Base-by-base conservation (phyloP, 1,140 invertebrate species). In the Nautilus pompilius region DNA sequence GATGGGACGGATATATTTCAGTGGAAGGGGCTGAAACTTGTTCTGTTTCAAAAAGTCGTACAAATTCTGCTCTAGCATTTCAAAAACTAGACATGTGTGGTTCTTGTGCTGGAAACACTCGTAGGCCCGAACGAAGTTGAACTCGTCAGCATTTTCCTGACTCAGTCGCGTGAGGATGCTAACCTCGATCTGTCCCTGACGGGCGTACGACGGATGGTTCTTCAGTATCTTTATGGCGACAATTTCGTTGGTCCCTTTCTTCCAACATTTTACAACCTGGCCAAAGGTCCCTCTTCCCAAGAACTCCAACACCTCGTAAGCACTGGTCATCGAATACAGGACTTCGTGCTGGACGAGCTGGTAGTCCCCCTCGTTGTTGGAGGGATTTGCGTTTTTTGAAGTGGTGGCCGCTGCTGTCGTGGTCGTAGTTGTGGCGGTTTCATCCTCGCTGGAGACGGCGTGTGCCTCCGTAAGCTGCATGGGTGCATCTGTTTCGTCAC, bases 1-100 rank as follows among this genome's bases (percentile, higher is more conserved):
- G 76, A 99, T 99, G 45, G 97, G 98, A 80, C 97, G 87, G 82
- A 99, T 99, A 81, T 95, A 98, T 80, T 99, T 98, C 51, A 99
- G 87, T 49, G 96, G 96, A 73, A 99, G 85, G 63, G 96, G 96
- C 79, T 93, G 95, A 84, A 99, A 99, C 86, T 99, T 99, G 84
- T 99, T 99, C 84, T 99, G 96, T 83, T 99, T 99, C 57, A 99
- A 89, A 84, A 99, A 99, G 86, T 99, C 98, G 84, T 99, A 99
- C 59, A 99, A 87, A 85, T 99, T 99, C 86, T 99, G 97, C 81
- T 99, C 97, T 68, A 99, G 88, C 96, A 99, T 99, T 85, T 99
- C 97, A 84, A 99, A 99, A 72, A 99, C 98, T 80, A 99, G 87
- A 84, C 97, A 99, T 29, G 97, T 99, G 85, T 99, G 97, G 79